These are phyloP conservation scores for Eulemur rufifrons DNA, from an alignment of 2,113 vertebrate species.

Conservation along the genomic window DNA sequence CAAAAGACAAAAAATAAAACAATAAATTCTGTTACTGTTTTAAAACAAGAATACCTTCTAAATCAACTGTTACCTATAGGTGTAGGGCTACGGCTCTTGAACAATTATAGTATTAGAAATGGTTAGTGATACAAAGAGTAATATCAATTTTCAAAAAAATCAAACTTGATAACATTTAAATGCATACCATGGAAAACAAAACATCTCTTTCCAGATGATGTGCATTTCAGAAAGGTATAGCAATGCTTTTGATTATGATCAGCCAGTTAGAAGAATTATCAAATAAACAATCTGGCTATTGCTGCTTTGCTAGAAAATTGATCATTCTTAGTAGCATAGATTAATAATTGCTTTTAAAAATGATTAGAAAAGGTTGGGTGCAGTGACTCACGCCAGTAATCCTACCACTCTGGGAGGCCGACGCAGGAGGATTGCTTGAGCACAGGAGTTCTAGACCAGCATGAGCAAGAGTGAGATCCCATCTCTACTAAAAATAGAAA, in stretches of 20 bases:
- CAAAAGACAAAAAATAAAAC: background rate
- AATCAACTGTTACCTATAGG: background rate
- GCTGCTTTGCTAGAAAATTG: slow-evolving; percentile 64
- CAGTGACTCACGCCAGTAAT: too few relatives aligned
- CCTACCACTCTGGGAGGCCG: too few relatives aligned
- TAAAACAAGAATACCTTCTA: background rate
- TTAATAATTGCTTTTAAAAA: slow-evolving; percentile 61
- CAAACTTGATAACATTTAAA: slow-evolving; percentile 19
- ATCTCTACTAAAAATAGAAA: too few relatives aligned
- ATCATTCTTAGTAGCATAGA: slow-evolving; percentile 56
- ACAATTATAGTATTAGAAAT: background rate
- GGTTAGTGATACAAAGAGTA: background rate
- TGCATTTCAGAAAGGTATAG: background rate
- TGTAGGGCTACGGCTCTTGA: background rate
- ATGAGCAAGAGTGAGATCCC: too few relatives aligned
- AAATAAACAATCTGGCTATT: slow-evolving; percentile 44
- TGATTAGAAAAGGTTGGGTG: background rate
- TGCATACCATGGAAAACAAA: background rate
- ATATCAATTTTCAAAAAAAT: background rate
- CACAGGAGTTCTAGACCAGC: too few relatives aligned
- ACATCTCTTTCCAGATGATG: background rate
- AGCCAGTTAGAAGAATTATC: slow-evolving; percentile 55
- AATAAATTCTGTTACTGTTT: background rate
- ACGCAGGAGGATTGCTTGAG: too few relatives aligned
- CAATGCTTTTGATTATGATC: background rate